Percentiles rank a stretch among this genome's conserved stretches.
These are phyloP conservation scores for Bos taurus DNA, from an alignment of 2,113 vertebrate genomes.

Conservation along the genomic window ARS-UCD2.0 NC_037347.1:68160001-68160500, in stretches of 20 bases:
- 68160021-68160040: rapidly evolving
- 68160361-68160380: too few relatives aligned
- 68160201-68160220: rapidly evolving
- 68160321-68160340: rapidly evolving
- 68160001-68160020: background rate
- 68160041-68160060: rapidly evolving
- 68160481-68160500: rapidly evolving
- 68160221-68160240: rapidly evolving
- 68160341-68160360: too few relatives aligned
- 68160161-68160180: rapidly evolving
- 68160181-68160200: rapidly evolving
- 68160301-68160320: rapidly evolving
- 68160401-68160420: too few relatives aligned
- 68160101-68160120: background rate
- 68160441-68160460: too few relatives aligned
- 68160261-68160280: background rate
- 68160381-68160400: too few relatives aligned
- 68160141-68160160: rapidly evolving
- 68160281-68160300: rapidly evolving
- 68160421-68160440: too few relatives aligned
- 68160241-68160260: background rate
- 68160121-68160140: background rate
- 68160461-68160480: too few relatives aligned
- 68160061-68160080: background rate
- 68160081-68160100: background rate